Conservation (phyloP, 2,797 vertebrate species). For the Pitangus sulphuratus region DNA sequence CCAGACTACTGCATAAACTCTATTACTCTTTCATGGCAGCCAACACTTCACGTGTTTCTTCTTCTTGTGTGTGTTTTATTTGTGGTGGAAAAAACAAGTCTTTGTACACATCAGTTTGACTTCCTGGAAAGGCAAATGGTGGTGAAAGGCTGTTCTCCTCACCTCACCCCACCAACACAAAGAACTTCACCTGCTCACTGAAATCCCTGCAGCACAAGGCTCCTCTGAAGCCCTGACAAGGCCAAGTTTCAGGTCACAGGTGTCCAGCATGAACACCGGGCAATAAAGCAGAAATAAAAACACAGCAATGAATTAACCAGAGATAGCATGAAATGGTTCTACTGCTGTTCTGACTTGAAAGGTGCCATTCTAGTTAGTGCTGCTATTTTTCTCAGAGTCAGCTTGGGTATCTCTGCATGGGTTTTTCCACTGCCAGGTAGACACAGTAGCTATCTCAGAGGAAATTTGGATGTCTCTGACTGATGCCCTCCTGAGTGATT, state of each 20-base stretch:
- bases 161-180: fast-evolving
- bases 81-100: not conserved
- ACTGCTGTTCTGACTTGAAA: not conserved
- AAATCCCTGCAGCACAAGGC: not conserved
- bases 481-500: not conserved
- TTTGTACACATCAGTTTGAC: fast-evolving
- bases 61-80: fast-evolving
- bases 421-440: not conserved
- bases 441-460: not conserved
- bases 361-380: fast-evolving
- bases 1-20: not conserved
- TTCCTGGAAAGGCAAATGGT: not conserved
- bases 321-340: not conserved
- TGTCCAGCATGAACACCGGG: not conserved
- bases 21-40: not conserved
- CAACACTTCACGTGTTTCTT: not conserved
- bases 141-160: fast-evolving
- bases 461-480: not conserved
- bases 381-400: not conserved
- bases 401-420: not conserved
- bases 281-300: not conserved
- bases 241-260: not conserved
- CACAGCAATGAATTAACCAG: not conserved
- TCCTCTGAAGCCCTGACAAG: not conserved
- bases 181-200: not conserved